Percentiles rank a stretch among this genome's conserved stretches.
Conservation (phyloP, 2,113 vertebrate genomes). For the Syngnathus scovelli region DNA sequence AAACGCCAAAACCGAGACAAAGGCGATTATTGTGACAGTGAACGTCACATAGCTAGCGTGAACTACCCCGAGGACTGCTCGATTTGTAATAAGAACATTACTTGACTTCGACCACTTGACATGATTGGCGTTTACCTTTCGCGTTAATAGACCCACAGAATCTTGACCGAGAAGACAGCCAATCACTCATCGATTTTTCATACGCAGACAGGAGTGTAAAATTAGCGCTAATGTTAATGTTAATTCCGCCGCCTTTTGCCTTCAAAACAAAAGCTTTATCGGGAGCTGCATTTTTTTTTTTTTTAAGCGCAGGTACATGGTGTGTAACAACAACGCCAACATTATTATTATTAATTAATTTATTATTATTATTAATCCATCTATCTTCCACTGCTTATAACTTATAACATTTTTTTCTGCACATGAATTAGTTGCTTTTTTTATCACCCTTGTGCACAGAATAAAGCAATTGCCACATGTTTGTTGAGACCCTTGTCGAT, state of each 20-base stretch:
- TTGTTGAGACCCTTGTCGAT: background rate
- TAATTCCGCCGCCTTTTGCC: slow-evolving; percentile 18
- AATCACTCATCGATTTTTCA: slow-evolving; percentile 66
- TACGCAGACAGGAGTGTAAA: slow-evolving; percentile 23
- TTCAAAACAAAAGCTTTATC: slow-evolving; percentile 52
- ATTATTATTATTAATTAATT: background rate
- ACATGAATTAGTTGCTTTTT: background rate
- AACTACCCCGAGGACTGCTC: background rate
- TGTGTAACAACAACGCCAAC: background rate
- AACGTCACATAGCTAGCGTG: slow-evolving; percentile 18
- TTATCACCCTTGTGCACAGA: background rate
- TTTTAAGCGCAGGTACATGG: background rate
- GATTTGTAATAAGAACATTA: background rate
- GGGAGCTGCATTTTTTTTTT: background rate
- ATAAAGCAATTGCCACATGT: background rate
- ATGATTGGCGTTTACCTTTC: slow-evolving; percentile 49
- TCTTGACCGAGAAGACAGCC: slow-evolving; percentile 47
- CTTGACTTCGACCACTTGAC: background rate
- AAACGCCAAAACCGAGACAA: slow-evolving; percentile 42
- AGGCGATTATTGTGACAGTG: slow-evolving; percentile 35
- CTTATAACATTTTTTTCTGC: too few relatives aligned
- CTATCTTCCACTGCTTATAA: too few relatives aligned
- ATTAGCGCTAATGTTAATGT: background rate
- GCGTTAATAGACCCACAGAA: slow-evolving; percentile 27
- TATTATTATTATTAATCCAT: too few relatives aligned